Base-by-base conservation (phyloP, 2,888 invertebrate species). In the Xestia ashworthii region DNA sequence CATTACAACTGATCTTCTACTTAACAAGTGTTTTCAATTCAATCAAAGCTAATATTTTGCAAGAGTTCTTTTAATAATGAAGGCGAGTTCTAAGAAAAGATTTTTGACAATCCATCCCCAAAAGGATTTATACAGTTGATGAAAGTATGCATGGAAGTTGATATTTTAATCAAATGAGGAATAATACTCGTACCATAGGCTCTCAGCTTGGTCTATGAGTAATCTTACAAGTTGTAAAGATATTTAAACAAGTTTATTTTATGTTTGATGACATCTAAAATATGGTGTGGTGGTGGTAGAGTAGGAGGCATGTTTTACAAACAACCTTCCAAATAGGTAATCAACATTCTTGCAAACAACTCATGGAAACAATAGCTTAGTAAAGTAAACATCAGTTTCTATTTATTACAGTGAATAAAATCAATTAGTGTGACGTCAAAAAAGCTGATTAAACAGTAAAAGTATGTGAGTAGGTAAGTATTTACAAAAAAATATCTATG, bases 391-490 rank as follows among this genome's bases (percentile, higher is more conserved):
- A 9, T 50, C 12, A 19, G 46, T 22, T 0, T 53, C 16, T n/a
- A 11, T 16, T 70, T 41, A n/a, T 46, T 55, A 32, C 2, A 25
- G 55, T 14, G 14, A 71, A 19, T 53, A 60, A 32, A 41, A 53
- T 12, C 38, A n/a, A 53, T 53, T 1, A 16, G 71, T 53, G 22
- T 16, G 53, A n/a, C 1, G 1, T 1, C 12, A 19, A 55, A 48
- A 71, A 32, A 46, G 32, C 71, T 58, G 55, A n/a, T 19, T 46
- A 46, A 55, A 74, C 19, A 74, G 14, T 8, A 58, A 71, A 32
- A 32, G 32, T 32, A 32, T 2, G 32, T 32, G 3, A 32, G 32
- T 32, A 32, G 32, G 32, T 32, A 32, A 32, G 32, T 32, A 32
- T 32, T 32, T 32, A 32, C 32, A 32, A 32, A 32, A 32, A 32